phyloP scores from a whole-genome alignment of 2,113 vertebrate genomes.

The Apistogramma diplotaenia region DNA sequence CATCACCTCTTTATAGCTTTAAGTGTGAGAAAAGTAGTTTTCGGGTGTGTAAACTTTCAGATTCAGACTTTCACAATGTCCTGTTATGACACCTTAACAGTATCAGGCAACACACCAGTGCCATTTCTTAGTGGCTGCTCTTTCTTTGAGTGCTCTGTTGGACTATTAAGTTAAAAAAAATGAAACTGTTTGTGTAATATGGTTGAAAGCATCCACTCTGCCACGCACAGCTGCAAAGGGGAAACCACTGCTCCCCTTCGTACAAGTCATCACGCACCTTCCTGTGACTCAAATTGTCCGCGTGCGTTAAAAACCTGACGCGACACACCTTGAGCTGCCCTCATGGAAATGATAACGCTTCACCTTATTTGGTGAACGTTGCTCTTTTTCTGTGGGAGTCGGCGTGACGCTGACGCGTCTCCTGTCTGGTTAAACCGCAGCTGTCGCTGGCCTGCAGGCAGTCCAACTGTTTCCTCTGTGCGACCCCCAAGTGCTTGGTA shows the following conservation, averaged over 20 bases:
- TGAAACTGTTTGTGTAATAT: conserved; percentile 26
- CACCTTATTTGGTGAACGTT: background rate
- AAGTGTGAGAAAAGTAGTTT: background rate
- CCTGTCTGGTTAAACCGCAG: background rate
- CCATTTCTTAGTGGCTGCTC: background rate
- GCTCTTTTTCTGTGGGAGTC: background rate
- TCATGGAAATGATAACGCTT: background rate
- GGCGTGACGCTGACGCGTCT: background rate
- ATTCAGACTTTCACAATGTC: background rate
- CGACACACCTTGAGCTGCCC: background rate
- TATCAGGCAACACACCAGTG: background rate
- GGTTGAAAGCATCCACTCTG: conserved; percentile 31
- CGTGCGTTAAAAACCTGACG: background rate
- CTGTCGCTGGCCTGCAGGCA: conserved; percentile 8
- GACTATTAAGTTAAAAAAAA: background rate
- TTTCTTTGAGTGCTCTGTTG: background rate
- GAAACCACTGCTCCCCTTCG: conserved; percentile 44
- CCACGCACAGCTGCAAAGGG: conserved; percentile 55
- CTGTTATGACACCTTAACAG: background rate
- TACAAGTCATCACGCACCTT: background rate
- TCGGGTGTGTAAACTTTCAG: background rate
- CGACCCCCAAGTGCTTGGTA: background rate
- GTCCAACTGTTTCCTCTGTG: background rate
- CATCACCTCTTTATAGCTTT: background rate
- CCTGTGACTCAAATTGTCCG: background rate